Percentiles rank a stretch among this genome's conserved stretches.
phyloP scores from a whole-genome alignment of 1,140 invertebrate genomes.

The Trichonephila clavata region DNA sequence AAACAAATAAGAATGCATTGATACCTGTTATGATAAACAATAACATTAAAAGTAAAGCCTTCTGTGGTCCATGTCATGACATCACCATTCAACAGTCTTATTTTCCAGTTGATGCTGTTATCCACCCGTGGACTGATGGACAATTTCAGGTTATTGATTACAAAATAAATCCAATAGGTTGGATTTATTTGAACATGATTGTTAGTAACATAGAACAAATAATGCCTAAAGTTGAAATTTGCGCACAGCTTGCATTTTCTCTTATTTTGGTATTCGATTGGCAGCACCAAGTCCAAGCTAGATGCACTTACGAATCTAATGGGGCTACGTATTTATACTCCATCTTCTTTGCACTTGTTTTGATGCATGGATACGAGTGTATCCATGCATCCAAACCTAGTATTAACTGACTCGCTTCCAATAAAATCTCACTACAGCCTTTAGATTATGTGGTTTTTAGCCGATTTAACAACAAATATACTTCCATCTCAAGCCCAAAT shows the following conservation, averaged over 20 bases:
- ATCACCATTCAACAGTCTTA: not conserved
- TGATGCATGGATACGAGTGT: no score
- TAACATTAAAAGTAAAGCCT: not conserved
- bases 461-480: not conserved
- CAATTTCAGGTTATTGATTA: constrained; percentile 1
- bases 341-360: no score
- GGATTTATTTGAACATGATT: constrained; percentile 43
- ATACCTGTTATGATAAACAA: not conserved
- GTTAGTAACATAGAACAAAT: not conserved
- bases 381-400: no score
- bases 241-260: not conserved
- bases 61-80: not conserved
- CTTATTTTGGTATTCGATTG: not conserved
- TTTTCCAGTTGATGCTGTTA: not conserved
- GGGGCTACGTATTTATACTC: not conserved
- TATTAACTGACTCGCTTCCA: not conserved
- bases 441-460: not conserved
- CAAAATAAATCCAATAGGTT: not conserved
- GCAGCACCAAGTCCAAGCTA: not conserved
- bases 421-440: not conserved
- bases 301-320: not conserved
- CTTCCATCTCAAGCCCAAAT: not conserved
- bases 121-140: constrained; percentile 35
- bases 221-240: not conserved
- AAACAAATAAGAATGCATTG: not conserved